phyloP scores from a whole-genome alignment of 2,797 vertebrate genomes.

The Protosalanx chinensis region DNA sequence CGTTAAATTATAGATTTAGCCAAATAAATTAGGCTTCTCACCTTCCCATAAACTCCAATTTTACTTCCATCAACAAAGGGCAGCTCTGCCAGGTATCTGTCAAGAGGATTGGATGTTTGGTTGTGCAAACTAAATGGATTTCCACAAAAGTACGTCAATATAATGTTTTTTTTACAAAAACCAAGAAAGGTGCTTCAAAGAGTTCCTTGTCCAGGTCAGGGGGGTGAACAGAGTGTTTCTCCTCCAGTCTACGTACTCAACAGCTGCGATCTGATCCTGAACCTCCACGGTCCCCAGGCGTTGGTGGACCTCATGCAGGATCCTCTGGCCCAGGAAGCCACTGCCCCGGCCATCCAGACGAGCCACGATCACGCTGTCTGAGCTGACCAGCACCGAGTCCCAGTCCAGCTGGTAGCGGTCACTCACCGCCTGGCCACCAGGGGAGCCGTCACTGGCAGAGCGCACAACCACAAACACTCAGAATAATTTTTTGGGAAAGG shows the following conservation, averaged over 20 bases:
- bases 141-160: too few species aligned
- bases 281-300: constrained; percentile 39
- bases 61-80: constrained; percentile 62
- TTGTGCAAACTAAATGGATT: too few species aligned
- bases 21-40: constrained; percentile 27
- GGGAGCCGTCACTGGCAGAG: constrained; percentile 35
- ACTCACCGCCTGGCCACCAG: constrained; percentile 39
- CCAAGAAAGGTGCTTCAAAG: neutral
- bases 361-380: constrained; percentile 39
- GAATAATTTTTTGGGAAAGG: neutral
- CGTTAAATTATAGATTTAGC: neutral
- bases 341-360: constrained; percentile 43
- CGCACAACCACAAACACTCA: neutral
- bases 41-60: constrained; percentile 72
- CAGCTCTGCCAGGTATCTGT: constrained; percentile 60
- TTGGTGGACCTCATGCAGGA: constrained; percentile 40
- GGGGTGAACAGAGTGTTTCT: neutral
- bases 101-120: neutral
- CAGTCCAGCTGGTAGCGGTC: constrained; percentile 41
- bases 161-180: neutral
- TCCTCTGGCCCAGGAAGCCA: constrained; percentile 39
- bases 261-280: constrained; percentile 38
- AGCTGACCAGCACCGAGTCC: constrained; percentile 47
- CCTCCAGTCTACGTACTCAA: constrained; percentile 31
- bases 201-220: neutral